Conservation (phyloP, 1,140 invertebrate genomes). For the Notospermus geniculatus region DNA sequence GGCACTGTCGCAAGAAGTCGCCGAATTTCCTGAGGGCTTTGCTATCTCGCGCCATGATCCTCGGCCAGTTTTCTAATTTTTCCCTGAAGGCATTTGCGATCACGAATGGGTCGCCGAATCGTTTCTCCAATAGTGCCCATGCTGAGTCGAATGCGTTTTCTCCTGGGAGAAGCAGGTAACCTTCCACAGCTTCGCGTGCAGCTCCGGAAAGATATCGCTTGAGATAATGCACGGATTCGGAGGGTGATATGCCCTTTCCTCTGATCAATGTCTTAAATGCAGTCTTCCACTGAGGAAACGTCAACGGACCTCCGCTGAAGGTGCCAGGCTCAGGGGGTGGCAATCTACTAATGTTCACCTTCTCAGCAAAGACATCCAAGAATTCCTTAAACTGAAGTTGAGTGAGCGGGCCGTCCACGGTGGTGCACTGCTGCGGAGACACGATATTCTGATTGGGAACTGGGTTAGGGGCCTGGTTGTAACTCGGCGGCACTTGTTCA, state of each 20-base stretch:
- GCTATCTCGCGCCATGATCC: constrained; percentile 7
- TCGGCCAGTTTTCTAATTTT: constrained; percentile 16
- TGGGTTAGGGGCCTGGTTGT: too few relatives aligned
- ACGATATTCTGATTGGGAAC: too few relatives aligned
- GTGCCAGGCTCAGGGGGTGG: constrained; percentile 25
- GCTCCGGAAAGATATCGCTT: constrained; percentile 11
- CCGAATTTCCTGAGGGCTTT: constrained; percentile 18
- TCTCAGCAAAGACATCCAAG: too few relatives aligned
- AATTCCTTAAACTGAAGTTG: too few relatives aligned
- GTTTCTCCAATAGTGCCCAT: constrained; percentile 7
- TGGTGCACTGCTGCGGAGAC: too few relatives aligned
- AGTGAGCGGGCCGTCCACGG: too few relatives aligned
- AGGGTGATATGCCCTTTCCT: neutral
- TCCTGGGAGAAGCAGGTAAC: constrained; percentile 10
- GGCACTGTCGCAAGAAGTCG: constrained; percentile 22
- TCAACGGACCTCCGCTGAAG: constrained; percentile 26
- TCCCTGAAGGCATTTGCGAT: constrained; percentile 16
- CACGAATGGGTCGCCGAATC: constrained; percentile 18
- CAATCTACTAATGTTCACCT: too few relatives aligned
- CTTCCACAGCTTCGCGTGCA: constrained; percentile 8
- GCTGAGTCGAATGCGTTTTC: constrained; percentile 15
- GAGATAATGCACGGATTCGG: constrained; percentile 15
- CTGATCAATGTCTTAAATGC: constrained; percentile 10
- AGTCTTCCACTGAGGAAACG: constrained; percentile 14
- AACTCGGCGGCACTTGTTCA: too few relatives aligned